These are phyloP conservation scores for Cenopis cana DNA, from an alignment of 2,888 invertebrate genomes.

Conservation along the genomic window DNA sequence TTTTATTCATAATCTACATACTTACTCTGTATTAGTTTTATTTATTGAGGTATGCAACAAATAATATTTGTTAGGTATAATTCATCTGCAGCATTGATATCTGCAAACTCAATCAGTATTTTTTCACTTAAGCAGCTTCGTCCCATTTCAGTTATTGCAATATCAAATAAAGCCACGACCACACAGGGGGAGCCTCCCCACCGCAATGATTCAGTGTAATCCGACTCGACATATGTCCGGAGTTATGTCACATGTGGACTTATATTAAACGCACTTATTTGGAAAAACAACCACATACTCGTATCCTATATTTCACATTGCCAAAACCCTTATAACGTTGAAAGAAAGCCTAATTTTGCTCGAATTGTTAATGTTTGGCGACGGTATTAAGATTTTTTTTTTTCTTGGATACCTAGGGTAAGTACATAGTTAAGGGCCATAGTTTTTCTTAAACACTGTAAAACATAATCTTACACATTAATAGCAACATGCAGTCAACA, in stretches of 20 bases:
- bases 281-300: constrained; percentile 35
- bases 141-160: constrained; percentile 43
- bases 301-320: not conserved
- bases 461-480: no score
- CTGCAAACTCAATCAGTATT: constrained; percentile 17
- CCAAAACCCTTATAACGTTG: constrained; percentile 3
- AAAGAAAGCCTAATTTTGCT: not conserved
- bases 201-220: constrained; percentile 39
- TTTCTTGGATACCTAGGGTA: constrained; percentile 23
- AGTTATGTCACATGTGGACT: constrained; percentile 70
- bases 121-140: constrained; percentile 30
- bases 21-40: no score
- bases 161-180: constrained; percentile 40
- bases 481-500: no score
- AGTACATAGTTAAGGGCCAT: no score
- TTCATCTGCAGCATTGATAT: no score
- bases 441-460: no score
- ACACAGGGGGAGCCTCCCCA: constrained; percentile 36
- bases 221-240: constrained; percentile 67
- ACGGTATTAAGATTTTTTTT: not conserved
- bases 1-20: no score
- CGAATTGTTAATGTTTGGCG: not conserved
- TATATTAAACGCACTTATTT: constrained; percentile 44
- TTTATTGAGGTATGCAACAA: no score
- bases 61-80: no score